phyloP scores from a whole-genome alignment of 1,140 invertebrate species.

The Pentalonia nigronervosa region DNA sequence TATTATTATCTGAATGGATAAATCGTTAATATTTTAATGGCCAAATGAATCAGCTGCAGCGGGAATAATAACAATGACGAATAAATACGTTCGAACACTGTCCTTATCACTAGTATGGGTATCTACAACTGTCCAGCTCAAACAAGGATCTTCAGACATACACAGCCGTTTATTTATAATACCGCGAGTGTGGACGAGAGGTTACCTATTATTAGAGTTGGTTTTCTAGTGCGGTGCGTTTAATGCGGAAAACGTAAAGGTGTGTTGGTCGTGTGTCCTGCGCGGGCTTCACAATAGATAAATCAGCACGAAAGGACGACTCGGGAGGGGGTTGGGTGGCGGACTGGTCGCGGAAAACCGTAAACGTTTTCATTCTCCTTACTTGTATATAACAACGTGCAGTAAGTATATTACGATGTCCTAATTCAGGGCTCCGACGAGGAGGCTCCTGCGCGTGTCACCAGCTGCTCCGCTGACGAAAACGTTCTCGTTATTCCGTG shows the following conservation, averaged over 20 bases:
- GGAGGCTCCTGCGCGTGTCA: neutral
- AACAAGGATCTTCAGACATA: neutral
- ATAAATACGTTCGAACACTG: neutral
- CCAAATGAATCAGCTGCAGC: neutral
- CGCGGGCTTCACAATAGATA: neutral
- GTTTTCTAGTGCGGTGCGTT: neutral
- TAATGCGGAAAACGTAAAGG: neutral
- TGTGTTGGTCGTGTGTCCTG: neutral
- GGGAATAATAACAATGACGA: neutral
- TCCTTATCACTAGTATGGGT: too few species aligned
- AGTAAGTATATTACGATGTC: too few species aligned
- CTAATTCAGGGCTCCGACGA: too few species aligned
- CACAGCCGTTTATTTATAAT: too few species aligned
- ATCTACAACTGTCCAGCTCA: neutral
- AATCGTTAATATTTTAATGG: neutral
- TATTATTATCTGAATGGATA: neutral
- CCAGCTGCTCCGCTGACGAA: neutral
- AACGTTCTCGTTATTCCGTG: neutral
- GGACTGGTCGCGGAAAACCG: neutral
- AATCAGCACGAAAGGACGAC: neutral
- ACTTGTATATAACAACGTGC: too few species aligned
- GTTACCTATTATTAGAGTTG: neutral
- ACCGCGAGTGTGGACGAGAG: too few species aligned
- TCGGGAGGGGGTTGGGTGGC: too few species aligned
- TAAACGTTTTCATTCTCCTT: slow-evolving; percentile 26